phyloP scores from a whole-genome alignment of 2,113 vertebrate species.

The Stegostoma tigrinum region DNA sequence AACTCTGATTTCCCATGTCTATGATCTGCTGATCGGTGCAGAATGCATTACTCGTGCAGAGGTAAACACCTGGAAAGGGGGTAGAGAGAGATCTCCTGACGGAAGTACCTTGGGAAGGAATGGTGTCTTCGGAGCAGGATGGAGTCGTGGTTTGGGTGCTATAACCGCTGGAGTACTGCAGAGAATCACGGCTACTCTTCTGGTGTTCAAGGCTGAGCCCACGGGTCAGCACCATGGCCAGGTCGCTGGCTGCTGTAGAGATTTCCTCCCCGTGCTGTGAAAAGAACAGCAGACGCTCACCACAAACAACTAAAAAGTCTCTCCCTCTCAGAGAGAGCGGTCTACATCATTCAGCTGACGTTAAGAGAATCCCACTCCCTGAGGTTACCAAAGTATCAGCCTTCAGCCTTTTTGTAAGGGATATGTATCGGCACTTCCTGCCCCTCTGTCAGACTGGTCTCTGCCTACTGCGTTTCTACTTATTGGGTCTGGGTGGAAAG shows the following conservation, averaged over 20 bases:
- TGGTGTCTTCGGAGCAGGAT: constrained; percentile 93
- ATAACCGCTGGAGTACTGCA: constrained; percentile 92
- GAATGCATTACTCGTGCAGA: background rate
- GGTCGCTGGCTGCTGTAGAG: constrained; percentile 83
- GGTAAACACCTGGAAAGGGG: constrained; percentile 23
- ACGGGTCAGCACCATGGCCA: constrained; percentile 89
- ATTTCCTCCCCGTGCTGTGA: constrained; percentile 81
- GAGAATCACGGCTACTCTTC: constrained; percentile 88
- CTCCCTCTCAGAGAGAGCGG: background rate
- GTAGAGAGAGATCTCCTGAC: fast-evolving
- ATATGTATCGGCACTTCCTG: background rate
- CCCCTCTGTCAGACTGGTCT: background rate
- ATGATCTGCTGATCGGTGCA: background rate
- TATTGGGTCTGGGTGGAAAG: background rate
- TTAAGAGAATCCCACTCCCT: background rate
- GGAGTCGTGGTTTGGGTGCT: constrained; percentile 94
- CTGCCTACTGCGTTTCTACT: background rate
- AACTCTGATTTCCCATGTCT: background rate
- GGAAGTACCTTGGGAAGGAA: constrained; percentile 83
- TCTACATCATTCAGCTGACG: background rate
- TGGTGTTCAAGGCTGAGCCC: constrained; percentile 89
- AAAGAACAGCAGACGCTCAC: background rate
- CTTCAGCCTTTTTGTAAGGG: background rate
- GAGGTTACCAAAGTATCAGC: background rate
- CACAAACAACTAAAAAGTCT: background rate